Conservation (phyloP, 2,113 vertebrate species). For the Micromys minutus region DNA sequence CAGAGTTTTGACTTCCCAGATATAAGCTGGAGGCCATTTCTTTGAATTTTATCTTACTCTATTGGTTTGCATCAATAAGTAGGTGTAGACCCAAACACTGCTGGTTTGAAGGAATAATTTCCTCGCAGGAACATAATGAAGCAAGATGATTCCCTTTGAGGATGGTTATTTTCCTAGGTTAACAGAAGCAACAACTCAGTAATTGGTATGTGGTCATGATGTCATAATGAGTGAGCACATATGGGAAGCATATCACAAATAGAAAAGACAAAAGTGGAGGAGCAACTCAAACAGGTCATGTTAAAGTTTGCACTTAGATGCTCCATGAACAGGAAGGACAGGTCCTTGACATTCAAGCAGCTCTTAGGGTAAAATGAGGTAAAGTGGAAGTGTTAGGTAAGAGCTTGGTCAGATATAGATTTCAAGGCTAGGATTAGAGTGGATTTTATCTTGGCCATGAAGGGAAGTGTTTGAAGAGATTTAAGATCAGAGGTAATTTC, state of each 20-base stretch:
- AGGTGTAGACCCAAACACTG: not conserved
- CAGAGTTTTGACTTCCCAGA: not conserved
- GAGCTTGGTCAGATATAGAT: not conserved
- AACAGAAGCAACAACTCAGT: not conserved
- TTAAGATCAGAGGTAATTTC: not conserved
- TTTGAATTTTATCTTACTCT: not conserved
- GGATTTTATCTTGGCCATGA: conserved; percentile 1
- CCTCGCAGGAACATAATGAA: not conserved
- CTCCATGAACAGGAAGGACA: not conserved
- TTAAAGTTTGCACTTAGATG: not conserved
- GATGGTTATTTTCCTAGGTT: not conserved
- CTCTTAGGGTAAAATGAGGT: not conserved
- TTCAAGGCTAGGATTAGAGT: not conserved
- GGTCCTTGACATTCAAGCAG: not conserved
- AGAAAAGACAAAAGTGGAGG: not conserved
- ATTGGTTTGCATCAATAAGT: not conserved
- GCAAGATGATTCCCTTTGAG: not conserved
- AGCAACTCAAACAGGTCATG: not conserved
- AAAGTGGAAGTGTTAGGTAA: not conserved
- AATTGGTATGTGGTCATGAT: not conserved
- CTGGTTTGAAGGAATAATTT: not conserved
- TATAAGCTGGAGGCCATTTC: not conserved
- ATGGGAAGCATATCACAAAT: not conserved
- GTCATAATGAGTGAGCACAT: not conserved
- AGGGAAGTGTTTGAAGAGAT: not conserved